Conservation (phyloP, 2,888 invertebrate genomes). For the Phragmatobia fuliginosa region DNA sequence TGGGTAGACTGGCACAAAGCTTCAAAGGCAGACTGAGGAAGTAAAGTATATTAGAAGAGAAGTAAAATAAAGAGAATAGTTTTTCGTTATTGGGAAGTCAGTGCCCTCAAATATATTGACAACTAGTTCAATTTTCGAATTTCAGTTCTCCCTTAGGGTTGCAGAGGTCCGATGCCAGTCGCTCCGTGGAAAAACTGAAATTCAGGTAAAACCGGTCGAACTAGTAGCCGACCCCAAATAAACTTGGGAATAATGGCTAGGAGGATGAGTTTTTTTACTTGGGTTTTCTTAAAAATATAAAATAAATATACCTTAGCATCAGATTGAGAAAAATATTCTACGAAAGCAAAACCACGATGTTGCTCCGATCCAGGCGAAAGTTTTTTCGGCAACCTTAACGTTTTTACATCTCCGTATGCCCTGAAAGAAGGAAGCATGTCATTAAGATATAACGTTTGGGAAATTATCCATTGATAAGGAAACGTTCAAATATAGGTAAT, state of each 20-base stretch:
- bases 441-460: neutral
- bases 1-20: constrained; percentile 98
- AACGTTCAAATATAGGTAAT: constrained; percentile 24
- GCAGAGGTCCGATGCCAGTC: no score
- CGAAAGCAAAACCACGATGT: constrained; percentile 98
- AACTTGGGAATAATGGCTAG: no score
- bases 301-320: constrained; percentile 93
- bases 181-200: no score
- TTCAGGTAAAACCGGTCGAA: no score
- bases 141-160: no score
- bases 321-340: constrained; percentile 95
- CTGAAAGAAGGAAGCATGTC: constrained; percentile 71
- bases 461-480: neutral
- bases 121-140: no score
- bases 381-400: constrained; percentile 96
- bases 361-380: constrained; percentile 90
- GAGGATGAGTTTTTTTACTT: no score
- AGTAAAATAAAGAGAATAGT: neutral
- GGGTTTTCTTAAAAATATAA: neutral
- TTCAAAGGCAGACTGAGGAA: constrained; percentile 93
- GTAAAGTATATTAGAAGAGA: constrained; percentile 47
- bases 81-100: no score
- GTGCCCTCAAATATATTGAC: no score
- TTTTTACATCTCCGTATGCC: constrained; percentile 97
- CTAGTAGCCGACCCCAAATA: no score